A percentile compares a stretch with the other conserved stretches of the same genome.
Evolutionary conservation across 1,140 invertebrate genomes (phyloP).

Genomic region (Lerema accius): DNA sequence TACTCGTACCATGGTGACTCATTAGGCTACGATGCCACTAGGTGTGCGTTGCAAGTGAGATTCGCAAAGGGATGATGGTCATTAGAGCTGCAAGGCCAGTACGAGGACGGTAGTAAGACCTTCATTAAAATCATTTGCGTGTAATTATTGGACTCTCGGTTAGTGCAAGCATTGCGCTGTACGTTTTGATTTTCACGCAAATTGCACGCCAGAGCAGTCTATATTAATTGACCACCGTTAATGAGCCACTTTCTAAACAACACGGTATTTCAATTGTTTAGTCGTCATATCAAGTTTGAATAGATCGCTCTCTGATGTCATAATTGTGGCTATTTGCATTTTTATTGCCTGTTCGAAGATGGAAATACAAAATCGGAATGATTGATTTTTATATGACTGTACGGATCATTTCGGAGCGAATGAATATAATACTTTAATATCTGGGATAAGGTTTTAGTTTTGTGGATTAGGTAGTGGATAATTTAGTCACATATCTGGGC

Average conservation of each 20-base stretch:
- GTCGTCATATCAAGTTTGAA: conserved; percentile 46
- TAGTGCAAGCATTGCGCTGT: conserved; percentile 5
- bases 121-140: conserved; percentile 23
- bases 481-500: no score
- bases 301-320: conserved; percentile 53
- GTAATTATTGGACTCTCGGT: conserved; percentile 12
- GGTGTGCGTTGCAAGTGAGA: no score
- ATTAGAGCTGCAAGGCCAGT: conserved; percentile 4
- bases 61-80: not conserved
- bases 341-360: conserved; percentile 48
- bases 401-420: conserved; percentile 1
- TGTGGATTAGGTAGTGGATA: no score
- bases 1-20: no score
- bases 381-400: conserved; percentile 21
- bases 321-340: conserved; percentile 50
- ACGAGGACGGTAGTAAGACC: no score
- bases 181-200: conserved; percentile 12
- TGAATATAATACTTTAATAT: not conserved
- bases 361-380: conserved; percentile 34
- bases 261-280: conserved; percentile 50
- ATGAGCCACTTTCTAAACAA: conserved; percentile 59
- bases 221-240: conserved; percentile 37
- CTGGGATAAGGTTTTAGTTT: no score
- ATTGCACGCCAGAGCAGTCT: conserved; percentile 9
- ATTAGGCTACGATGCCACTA: no score